phyloP scores from a whole-genome alignment of 2,888 invertebrate species.

The Priocnemis perturbator region DNA sequence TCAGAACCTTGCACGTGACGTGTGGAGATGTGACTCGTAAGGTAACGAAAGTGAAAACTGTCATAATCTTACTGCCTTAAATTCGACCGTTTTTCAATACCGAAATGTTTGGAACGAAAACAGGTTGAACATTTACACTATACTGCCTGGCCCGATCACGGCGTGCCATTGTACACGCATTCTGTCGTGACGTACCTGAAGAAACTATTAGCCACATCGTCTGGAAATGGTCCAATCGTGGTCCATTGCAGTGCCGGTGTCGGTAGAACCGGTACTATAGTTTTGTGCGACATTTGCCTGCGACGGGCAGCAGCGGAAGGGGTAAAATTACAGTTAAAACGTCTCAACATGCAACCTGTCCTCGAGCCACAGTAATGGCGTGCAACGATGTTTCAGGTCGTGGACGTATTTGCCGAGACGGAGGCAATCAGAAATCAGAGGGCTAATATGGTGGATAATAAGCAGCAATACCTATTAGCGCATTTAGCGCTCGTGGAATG shows the following conservation, averaged over 20 bases:
- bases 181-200: conserved; percentile 72
- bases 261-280: conserved; percentile 80
- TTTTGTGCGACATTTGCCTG: conserved; percentile 78
- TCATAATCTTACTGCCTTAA: background rate
- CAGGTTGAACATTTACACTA: conserved; percentile 76
- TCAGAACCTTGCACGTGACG: conserved; percentile 66
- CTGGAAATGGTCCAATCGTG: conserved; percentile 74
- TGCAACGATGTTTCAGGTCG: conserved; percentile 37
- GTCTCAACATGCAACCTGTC: background rate
- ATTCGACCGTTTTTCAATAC: background rate
- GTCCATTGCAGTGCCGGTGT: conserved; percentile 81
- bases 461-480: conserved; percentile 75
- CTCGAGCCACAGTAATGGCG: background rate
- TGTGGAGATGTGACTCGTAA: conserved; percentile 61
- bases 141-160: conserved; percentile 77
- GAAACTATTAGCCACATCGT: conserved; percentile 70
- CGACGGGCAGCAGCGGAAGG: conserved; percentile 75
- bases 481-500: conserved; percentile 75
- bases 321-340: conserved; percentile 28
- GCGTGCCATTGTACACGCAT: conserved; percentile 73
- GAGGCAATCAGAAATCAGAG: conserved; percentile 55
- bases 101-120: background rate
- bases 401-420: conserved; percentile 59
- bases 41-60: conserved; percentile 47
- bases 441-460: conserved; percentile 66